Conservation (phyloP, 2,888 invertebrate species). For the Epistrophe grossulariae region DNA sequence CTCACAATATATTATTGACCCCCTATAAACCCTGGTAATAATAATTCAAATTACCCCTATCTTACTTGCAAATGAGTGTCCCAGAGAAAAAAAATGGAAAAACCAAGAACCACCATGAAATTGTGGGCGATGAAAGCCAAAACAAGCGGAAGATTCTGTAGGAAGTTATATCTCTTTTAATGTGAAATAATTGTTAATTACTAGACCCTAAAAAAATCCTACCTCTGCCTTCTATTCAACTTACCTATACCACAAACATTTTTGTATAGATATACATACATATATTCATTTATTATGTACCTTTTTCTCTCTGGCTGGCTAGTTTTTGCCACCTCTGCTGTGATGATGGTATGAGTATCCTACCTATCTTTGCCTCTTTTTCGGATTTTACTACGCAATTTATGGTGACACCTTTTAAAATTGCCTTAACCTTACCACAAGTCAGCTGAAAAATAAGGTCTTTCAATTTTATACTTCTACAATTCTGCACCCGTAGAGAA, state of each 20-base stretch:
- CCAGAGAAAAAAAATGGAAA: not conserved
- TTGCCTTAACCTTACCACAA: constrained; percentile 66
- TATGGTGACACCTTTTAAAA: constrained; percentile 71
- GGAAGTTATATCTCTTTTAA: constrained; percentile 64
- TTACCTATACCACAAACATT: not conserved
- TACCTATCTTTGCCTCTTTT: constrained; percentile 26
- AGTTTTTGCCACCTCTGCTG: constrained; percentile 13
- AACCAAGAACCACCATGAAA: not conserved
- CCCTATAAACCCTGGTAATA: constrained; percentile 47
- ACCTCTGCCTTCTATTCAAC: constrained; percentile 10
- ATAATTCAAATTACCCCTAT: constrained; percentile 65
- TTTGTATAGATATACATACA: not conserved
- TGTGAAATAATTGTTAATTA: constrained; percentile 74
- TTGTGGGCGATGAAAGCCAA: constrained; percentile 19
- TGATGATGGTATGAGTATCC: not conserved
- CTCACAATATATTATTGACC: constrained; percentile 37
- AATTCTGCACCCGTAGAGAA: not conserved
- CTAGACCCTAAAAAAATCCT: constrained; percentile 38
- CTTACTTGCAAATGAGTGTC: constrained; percentile 58
- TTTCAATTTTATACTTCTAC: constrained; percentile 21
- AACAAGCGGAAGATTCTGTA: constrained; percentile 26
- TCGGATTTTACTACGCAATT: constrained; percentile 61
- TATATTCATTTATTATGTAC: constrained; percentile 3
- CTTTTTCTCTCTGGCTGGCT: constrained; percentile 1
- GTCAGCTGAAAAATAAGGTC: constrained; percentile 55